Evolutionary conservation across 1,140 invertebrate species (phyloP).

Genomic region (Bactericera cockerelli): DNA sequence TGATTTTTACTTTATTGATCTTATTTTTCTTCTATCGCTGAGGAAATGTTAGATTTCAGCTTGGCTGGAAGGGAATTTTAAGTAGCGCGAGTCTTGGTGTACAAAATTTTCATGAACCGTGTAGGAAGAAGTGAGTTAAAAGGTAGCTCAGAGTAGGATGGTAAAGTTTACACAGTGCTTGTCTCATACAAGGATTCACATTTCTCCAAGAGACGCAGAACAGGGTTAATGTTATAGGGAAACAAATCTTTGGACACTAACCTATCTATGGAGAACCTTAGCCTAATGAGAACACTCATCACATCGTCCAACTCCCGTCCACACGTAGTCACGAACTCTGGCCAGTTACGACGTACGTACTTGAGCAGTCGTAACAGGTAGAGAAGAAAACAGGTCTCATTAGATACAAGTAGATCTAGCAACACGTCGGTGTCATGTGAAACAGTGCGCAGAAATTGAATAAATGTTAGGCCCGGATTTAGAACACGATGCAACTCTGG

Average conservation of each 20-base stretch:
- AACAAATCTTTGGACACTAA: slow-evolving; percentile 67
- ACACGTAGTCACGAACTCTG: slow-evolving; percentile 60
- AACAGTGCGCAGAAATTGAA: slow-evolving; percentile 67
- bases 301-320: slow-evolving; percentile 60
- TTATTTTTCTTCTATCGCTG: no score
- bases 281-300: slow-evolving; percentile 64
- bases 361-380: slow-evolving; percentile 75
- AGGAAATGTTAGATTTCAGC: no score
- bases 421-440: slow-evolving; percentile 67
- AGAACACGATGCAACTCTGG: slow-evolving; percentile 60
- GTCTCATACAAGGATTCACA: slow-evolving; percentile 69
- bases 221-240: slow-evolving; percentile 78
- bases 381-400: slow-evolving; percentile 77
- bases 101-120: no score
- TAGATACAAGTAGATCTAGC: slow-evolving; percentile 73
- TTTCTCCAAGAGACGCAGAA: slow-evolving; percentile 62
- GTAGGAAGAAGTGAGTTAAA: no score
- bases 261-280: slow-evolving; percentile 62
- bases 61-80: no score
- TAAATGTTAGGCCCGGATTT: slow-evolving; percentile 65
- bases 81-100: no score
- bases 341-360: slow-evolving; percentile 68
- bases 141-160: no score
- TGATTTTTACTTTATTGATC: no score
- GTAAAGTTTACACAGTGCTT: background rate